A percentile compares a stretch with the other conserved stretches of the same genome.
Conservation (phyloP, 2,888 invertebrate genomes). For the Pachydiplax longipennis region DNA sequence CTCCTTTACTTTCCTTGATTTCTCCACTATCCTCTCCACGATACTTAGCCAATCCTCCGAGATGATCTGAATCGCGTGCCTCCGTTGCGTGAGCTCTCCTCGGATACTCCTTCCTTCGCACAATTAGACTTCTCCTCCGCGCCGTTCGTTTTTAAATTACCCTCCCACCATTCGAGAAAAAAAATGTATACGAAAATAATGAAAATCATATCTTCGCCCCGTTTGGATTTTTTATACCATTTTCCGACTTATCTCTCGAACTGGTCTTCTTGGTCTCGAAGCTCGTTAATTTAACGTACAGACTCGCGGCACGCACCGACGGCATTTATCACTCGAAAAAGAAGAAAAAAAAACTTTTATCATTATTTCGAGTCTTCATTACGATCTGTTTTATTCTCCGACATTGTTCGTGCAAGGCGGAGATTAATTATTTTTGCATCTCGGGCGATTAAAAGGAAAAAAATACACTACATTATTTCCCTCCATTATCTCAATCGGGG, state of each 20-base stretch:
- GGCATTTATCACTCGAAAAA: conserved; percentile 38
- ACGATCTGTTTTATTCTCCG: conserved; percentile 12
- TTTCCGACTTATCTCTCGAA: conserved; percentile 17
- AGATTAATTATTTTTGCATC: conserved; percentile 41
- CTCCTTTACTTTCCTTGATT: neutral
- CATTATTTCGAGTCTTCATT: conserved; percentile 41
- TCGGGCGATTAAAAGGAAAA: neutral
- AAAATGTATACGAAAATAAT: neutral
- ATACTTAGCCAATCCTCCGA: neutral
- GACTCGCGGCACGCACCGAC: conserved; percentile 21
- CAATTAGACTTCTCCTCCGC: neutral
- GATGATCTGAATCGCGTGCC: conserved; percentile 28
- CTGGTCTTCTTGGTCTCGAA: conserved; percentile 1
- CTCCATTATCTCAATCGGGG: conserved; percentile 13
- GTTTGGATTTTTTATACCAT: neutral
- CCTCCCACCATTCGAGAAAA: neutral
- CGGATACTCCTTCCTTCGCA: neutral
- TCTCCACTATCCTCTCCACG: neutral
- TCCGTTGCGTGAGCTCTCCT: neutral
- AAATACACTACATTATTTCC: conserved; percentile 19
- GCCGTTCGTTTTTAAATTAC: conserved; percentile 18
- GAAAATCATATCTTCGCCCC: neutral
- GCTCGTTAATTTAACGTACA: conserved; percentile 40
- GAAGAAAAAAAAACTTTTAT: conserved; percentile 35
- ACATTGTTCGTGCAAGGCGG: conserved; percentile 31